Conservation (phyloP, 2,113 vertebrate species). For the Carassius auratus region DNA sequence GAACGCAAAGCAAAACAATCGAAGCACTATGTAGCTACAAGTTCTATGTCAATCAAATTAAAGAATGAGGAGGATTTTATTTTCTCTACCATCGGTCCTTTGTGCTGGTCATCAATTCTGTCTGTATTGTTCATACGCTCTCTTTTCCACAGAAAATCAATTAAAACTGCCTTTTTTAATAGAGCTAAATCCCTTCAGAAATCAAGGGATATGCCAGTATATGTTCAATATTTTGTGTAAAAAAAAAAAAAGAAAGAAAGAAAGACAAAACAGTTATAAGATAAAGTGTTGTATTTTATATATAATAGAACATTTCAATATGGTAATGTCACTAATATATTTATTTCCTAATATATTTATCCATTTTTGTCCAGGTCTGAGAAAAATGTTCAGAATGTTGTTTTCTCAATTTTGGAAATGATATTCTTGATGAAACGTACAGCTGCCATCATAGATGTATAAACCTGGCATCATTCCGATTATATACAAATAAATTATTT, state of each 20-base stretch:
- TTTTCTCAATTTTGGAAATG: constrained; percentile 75
- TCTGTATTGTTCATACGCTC: constrained; percentile 52
- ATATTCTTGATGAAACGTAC: constrained; percentile 74
- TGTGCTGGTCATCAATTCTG: constrained; percentile 11
- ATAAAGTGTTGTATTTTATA: constrained; percentile 88
- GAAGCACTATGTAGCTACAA: constrained; percentile 65
- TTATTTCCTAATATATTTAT: constrained; percentile 99
- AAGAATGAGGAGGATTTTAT: constrained; percentile 59
- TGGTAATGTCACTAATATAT: constrained; percentile 96
- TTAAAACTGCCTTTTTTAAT: constrained; percentile 78
- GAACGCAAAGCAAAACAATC: constrained; percentile 29
- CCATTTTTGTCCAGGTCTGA: constrained; percentile 81
- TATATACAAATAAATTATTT: constrained; percentile 85
- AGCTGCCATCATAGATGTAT: constrained; percentile 75
- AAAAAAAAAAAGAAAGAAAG: constrained; percentile 69
- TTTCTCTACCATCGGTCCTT: constrained; percentile 52
- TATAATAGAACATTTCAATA: constrained; percentile 94
- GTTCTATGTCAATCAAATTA: constrained; percentile 57
- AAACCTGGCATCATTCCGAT: constrained; percentile 79
- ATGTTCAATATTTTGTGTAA: constrained; percentile 82
- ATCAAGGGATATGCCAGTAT: constrained; percentile 76
- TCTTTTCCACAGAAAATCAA: constrained; percentile 70
- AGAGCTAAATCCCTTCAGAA: constrained; percentile 75
- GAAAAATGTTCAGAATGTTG: constrained; percentile 67
- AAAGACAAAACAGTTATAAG: constrained; percentile 81